phyloP scores from a whole-genome alignment of 1,140 invertebrate genomes.

The Drosophila prosaltans region DNA sequence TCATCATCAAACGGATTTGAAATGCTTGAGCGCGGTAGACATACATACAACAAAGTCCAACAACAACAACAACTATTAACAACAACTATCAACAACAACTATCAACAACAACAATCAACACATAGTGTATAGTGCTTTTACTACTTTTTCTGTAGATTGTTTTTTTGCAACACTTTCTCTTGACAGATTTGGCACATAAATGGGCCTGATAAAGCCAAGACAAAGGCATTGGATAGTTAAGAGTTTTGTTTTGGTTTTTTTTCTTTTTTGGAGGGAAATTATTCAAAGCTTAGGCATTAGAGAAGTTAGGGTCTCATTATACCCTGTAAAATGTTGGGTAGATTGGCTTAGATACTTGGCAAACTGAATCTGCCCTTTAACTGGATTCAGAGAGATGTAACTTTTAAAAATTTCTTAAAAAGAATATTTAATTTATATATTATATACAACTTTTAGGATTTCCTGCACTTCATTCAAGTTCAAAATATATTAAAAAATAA shows the following conservation, averaged over 20 bases:
- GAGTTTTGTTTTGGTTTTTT: slow-evolving; percentile 30
- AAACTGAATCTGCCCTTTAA: too few species aligned
- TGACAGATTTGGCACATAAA: slow-evolving; percentile 76
- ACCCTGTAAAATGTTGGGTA: slow-evolving; percentile 11
- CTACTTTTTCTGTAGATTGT: slow-evolving; percentile 28
- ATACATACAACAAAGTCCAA: neutral
- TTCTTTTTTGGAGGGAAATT: slow-evolving; percentile 47
- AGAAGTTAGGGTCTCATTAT: slow-evolving; percentile 20
- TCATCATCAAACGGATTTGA: slow-evolving; percentile 1
- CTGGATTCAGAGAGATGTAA: too few species aligned
- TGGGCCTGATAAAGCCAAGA: slow-evolving; percentile 60
- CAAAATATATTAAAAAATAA: too few species aligned
- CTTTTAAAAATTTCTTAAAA: too few species aligned
- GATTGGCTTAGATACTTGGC: slow-evolving; percentile 34
- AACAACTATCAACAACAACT: slow-evolving; percentile 40
- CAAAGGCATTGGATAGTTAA: slow-evolving; percentile 42
- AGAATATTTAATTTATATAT: too few species aligned
- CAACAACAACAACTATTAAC: slow-evolving; percentile 39
- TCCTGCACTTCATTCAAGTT: too few species aligned
- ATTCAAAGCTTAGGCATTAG: slow-evolving; percentile 37
- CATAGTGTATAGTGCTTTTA: slow-evolving; percentile 32
- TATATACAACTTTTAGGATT: too few species aligned
- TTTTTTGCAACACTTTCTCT: slow-evolving; percentile 78
- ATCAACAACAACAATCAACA: slow-evolving; percentile 24
- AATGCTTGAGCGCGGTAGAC: slow-evolving; percentile 8